Evolutionary conservation across 2,797 vertebrate species (phyloP).

Genomic region (Heterohyrax brucei): DNA sequence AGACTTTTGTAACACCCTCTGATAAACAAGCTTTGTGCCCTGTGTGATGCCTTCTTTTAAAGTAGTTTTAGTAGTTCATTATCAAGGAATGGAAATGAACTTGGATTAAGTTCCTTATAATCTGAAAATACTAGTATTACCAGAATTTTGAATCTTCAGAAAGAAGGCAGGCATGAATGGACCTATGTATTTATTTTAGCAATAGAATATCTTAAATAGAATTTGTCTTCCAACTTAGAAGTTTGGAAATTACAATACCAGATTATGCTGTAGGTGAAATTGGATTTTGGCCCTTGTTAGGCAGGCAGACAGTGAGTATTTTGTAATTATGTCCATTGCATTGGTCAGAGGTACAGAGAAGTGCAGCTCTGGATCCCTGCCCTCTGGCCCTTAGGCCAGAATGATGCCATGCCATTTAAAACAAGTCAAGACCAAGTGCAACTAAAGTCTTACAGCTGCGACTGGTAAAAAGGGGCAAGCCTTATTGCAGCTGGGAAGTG

Average conservation of each 20-base stretch:
- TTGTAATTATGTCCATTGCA: not conserved
- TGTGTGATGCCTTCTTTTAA: fast-evolving
- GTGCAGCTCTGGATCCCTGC: not conserved
- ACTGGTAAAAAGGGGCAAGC: not conserved
- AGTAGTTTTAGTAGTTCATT: not conserved
- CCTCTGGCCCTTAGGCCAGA: not conserved
- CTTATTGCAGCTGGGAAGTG: not conserved
- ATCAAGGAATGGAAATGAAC: not conserved
- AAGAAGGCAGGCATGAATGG: not conserved
- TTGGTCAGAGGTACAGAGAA: not conserved
- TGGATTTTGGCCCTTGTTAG: not conserved
- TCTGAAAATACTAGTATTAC: not conserved
- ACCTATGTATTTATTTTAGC: not conserved
- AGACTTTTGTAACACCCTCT: not conserved
- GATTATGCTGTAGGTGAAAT: not conserved
- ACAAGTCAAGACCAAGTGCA: not conserved
- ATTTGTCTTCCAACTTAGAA: not conserved
- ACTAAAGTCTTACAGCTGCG: not conserved
- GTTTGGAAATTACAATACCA: not conserved
- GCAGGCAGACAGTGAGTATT: too few relatives aligned
- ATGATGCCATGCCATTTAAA: not conserved
- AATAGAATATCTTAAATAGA: too few relatives aligned
- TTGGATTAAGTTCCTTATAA: too few relatives aligned
- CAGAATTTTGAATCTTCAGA: not conserved
- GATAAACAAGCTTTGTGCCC: not conserved